Base-by-base conservation (phyloP, 2,888 invertebrate species). In the Andrena praecox region DNA sequence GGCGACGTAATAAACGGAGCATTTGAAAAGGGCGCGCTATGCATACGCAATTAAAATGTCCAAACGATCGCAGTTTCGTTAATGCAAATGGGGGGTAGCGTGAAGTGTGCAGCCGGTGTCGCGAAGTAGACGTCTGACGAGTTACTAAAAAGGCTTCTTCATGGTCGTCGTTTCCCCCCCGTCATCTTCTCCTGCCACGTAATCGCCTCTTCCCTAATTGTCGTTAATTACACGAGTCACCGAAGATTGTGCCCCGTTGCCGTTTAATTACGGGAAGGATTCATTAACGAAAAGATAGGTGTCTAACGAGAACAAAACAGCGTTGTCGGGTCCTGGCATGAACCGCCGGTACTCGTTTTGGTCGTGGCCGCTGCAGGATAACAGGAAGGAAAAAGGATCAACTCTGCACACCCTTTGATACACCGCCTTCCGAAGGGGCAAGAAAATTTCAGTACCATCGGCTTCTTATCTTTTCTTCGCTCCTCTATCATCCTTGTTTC, bases 261-360 rank as follows among this genome's bases (percentile, higher is more conserved):
- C 85, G 77, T 88, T 87, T 89, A 90, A 89, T 89, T 89, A 89
- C 85, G 77, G 73, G 67, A 85, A 83, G 87, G 87, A 89, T 89
- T 89, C 90, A 86, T 89, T 89, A 90, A 83, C 82, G 87, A 76
- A 84, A 80, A 85, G 80, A 82, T 68, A 79, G 82, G 56, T 71
- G 77, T 68, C 80, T 85, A 85, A 87, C 80, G 82, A 85, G 87
- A 72, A 84, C 80, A 83, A 83, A 85, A 89, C 84, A 85, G 76
- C 85, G 73, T 42, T 74, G 77, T 67, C 63, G 64, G 56, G 50
- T 62, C 72, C 59, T 42, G 71, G 64, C 75, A 52, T 74, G 74
- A 59, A 60, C 60, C 56, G 35, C 12, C 7, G 31, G 31, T 24
- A 35, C 62, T 73, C 83, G 29, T 81, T 77, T 54, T 60, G 20